Conservation (phyloP, 2,888 invertebrate genomes). For the Dynastes maya region DNA sequence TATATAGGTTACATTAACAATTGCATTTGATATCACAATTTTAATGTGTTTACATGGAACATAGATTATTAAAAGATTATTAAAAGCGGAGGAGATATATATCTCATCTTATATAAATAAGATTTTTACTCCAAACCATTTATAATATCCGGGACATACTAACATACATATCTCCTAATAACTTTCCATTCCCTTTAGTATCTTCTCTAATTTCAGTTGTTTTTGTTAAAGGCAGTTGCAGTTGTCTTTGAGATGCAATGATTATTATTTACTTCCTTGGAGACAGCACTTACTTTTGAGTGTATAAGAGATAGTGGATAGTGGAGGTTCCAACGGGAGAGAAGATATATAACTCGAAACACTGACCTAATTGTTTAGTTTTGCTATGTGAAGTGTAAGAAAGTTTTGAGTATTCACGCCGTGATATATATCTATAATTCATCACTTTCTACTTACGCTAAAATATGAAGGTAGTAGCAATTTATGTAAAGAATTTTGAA, state of each 20-base stretch:
- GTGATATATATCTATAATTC: constrained; percentile 22
- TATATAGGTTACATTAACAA: no score
- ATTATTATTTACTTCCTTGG: constrained; percentile 40
- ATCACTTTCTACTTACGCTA: constrained; percentile 2
- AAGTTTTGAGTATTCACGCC: constrained; percentile 22
- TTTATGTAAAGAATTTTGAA: no score
- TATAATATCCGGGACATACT: no score
- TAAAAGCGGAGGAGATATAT: no score
- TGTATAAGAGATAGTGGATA: constrained; percentile 16
- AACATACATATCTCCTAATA: background rate
- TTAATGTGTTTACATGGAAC: no score
- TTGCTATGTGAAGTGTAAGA: constrained; percentile 59
- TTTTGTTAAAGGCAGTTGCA: constrained; percentile 9
- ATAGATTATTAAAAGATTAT: no score
- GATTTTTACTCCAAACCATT: no score
- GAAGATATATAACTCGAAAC: constrained; percentile 74
- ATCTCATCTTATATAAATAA: no score
- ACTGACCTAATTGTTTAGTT: constrained; percentile 70
- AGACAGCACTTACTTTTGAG: constrained; percentile 38
- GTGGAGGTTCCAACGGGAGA: constrained; percentile 75
- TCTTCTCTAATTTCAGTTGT: constrained; percentile 10
- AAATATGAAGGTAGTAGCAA: constrained; percentile 50
- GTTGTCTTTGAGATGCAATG: constrained; percentile 7
- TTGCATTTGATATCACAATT: no score
- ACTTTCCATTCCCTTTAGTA: constrained; percentile 19